phyloP scores from a whole-genome alignment of 92 coral and sea anemone species.

The Montipora capitata region DNA sequence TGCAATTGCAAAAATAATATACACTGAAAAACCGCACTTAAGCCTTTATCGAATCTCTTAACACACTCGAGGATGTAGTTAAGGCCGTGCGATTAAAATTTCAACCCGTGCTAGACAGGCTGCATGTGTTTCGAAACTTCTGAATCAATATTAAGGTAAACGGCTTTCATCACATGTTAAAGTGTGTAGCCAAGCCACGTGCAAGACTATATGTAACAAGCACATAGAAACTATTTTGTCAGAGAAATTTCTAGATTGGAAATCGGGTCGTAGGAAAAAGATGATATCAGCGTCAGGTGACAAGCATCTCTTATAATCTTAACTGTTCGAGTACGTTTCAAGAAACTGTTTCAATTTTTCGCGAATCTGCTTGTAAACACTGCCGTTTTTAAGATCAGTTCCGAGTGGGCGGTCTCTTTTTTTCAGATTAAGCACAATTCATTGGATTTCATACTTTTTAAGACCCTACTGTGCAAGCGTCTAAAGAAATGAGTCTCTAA shows the following conservation, averaged over 20 bases:
- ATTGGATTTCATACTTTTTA: not conserved
- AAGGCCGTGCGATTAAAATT: not conserved
- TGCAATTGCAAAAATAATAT: not conserved
- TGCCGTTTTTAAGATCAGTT: slow-evolving; percentile 12
- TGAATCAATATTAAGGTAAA: not conserved
- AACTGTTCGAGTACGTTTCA: not conserved
- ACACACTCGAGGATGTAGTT: not conserved
- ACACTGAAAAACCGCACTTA: not conserved
- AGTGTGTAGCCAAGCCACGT: not conserved
- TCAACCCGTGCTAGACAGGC: not conserved
- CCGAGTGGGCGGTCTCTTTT: slow-evolving; percentile 1
- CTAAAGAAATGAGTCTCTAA: not conserved
- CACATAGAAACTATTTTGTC: not conserved
- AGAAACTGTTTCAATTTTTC: slow-evolving; percentile 18
- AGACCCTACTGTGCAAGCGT: slow-evolving; percentile 4
- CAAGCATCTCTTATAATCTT: not conserved
- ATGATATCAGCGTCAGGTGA: not conserved
- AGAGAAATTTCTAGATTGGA: slow-evolving; percentile 27
- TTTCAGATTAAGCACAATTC: not conserved
- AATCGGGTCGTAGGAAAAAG: not conserved
- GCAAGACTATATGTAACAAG: not conserved
- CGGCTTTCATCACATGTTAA: not conserved
- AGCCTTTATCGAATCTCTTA: not conserved
- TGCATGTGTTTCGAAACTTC: not conserved
- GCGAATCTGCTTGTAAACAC: slow-evolving; percentile 9